Conservation (phyloP, 2,113 vertebrate genomes). For the Colius striatus region DNA sequence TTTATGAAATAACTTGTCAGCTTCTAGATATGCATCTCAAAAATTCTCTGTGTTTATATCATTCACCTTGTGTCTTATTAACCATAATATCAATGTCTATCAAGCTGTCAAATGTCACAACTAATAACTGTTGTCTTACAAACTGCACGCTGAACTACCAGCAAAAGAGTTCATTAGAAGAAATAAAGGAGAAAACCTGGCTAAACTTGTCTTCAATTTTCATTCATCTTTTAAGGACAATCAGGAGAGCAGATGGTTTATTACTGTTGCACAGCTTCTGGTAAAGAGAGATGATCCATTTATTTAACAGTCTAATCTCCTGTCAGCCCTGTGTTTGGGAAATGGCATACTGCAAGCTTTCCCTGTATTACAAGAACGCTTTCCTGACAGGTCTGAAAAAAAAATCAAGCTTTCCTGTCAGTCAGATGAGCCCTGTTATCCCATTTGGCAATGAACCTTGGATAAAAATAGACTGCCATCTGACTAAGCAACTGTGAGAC, state of each 20-base stretch:
- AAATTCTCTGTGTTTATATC: background rate
- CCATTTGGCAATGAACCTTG: conserved; percentile 23
- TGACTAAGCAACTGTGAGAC: conserved; percentile 51
- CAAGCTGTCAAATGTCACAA: background rate
- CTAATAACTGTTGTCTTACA: background rate
- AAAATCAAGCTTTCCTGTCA: conserved; percentile 63
- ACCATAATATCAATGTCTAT: background rate
- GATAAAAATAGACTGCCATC: conserved; percentile 65
- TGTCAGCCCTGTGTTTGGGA: conserved; percentile 16
- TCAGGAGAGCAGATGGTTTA: conserved; percentile 44
- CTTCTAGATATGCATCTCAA: background rate
- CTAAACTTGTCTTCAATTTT: background rate
- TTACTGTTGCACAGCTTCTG: background rate
- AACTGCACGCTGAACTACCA: background rate
- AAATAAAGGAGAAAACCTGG: background rate
- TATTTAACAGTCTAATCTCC: conserved; percentile 43
- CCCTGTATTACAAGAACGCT: background rate
- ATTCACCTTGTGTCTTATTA: background rate
- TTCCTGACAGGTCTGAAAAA: conserved; percentile 8
- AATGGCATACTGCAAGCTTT: conserved; percentile 13
- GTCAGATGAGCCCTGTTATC: conserved; percentile 66
- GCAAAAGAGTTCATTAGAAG: background rate
- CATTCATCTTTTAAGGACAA: conserved; percentile 18
- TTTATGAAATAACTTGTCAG: background rate
- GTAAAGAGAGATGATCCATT: conserved; percentile 38